Conservation (phyloP, 2,113 vertebrate species). For the Lanius ludovicianus region DNA sequence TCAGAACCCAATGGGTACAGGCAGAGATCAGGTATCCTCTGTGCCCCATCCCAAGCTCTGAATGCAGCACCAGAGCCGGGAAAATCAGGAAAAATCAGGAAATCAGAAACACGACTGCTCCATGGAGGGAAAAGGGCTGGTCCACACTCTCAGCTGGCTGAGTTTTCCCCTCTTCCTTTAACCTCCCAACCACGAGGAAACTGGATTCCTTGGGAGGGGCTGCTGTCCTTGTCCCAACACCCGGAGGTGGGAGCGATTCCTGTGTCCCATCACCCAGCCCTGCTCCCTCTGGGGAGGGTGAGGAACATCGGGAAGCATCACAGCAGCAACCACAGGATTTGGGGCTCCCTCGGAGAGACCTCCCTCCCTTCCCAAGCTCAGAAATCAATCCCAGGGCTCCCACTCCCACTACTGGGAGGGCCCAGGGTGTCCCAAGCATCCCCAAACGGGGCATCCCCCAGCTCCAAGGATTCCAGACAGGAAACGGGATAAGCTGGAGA, state of each 20-base stretch:
- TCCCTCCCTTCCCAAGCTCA: neutral
- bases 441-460: accelerated
- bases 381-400: neutral
- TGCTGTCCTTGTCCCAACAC: neutral
- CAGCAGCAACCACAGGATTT: accelerated
- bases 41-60: neutral
- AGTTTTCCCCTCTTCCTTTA: neutral
- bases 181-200: accelerated
- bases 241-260: accelerated
- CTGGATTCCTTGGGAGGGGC: accelerated
- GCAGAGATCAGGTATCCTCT: neutral
- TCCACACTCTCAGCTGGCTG: neutral
- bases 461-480: accelerated
- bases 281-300: accelerated
- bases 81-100: neutral
- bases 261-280: neutral
- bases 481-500: accelerated
- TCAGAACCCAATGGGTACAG: neutral
- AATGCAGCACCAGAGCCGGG: accelerated
- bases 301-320: accelerated
- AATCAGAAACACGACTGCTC: neutral
- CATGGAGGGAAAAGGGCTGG: neutral
- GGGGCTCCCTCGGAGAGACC: neutral
- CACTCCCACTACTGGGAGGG: too few species aligned
- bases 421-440: accelerated